Evolutionary conservation across 2,113 vertebrate genomes (phyloP).

Genomic region (Sphaerodactylus townsendi): DNA sequence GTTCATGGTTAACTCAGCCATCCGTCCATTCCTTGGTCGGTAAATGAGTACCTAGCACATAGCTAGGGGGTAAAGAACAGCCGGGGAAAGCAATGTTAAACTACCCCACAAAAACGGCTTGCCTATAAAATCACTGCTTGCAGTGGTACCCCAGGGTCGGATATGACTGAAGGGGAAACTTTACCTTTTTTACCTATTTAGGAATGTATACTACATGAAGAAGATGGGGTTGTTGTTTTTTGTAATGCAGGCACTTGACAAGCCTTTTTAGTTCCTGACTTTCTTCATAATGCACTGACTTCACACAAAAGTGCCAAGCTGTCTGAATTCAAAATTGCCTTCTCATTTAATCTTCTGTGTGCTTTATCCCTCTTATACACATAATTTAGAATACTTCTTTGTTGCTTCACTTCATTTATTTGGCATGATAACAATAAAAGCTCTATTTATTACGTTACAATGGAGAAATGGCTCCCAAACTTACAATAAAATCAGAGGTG

Average conservation of each 20-base stretch:
- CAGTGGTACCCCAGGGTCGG: too few relatives aligned
- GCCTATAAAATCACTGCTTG: too few relatives aligned
- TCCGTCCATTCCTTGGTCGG: too few relatives aligned
- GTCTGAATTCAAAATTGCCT: conserved; percentile 43
- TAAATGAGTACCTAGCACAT: too few relatives aligned
- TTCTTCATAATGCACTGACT: conserved; percentile 9
- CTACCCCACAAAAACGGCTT: too few relatives aligned
- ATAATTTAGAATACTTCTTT: conserved; percentile 64
- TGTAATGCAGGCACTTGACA: conserved; percentile 12
- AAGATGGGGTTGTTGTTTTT: not conserved
- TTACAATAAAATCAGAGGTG: conserved; percentile 60
- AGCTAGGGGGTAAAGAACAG: too few relatives aligned
- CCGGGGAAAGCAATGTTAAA: too few relatives aligned
- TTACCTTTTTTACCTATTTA: conserved; percentile 9
- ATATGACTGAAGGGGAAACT: too few relatives aligned
- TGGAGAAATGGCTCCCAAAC: conserved; percentile 52
- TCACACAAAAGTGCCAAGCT: conserved; percentile 31
- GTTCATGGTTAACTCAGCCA: too few relatives aligned
- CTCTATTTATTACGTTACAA: conserved; percentile 55
- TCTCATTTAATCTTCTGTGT: conserved; percentile 61
- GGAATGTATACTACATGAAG: not conserved
- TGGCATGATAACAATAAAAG: conserved; percentile 67
- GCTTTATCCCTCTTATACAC: conserved; percentile 56
- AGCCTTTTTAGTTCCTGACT: not conserved
- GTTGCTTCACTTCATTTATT: conserved; percentile 71